Conservation (phyloP, 1,140 invertebrate genomes). For the Anthonomus grandis region DNA sequence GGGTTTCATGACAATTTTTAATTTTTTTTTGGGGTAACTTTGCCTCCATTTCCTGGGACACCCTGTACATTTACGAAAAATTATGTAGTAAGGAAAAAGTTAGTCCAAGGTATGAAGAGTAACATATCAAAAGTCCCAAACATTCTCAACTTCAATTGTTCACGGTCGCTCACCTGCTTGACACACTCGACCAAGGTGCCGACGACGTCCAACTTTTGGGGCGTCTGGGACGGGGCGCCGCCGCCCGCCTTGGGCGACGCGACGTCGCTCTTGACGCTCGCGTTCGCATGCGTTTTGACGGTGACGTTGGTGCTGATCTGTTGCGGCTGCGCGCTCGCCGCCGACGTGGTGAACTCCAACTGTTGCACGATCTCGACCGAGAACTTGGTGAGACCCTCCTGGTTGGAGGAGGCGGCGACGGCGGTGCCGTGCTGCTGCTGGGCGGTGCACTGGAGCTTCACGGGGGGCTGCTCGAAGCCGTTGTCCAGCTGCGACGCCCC, state of each 20-base stretch:
- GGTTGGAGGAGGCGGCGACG: too few relatives aligned
- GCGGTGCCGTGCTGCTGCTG: constrained; percentile 49
- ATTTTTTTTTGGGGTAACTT: too few relatives aligned
- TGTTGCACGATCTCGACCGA: constrained; percentile 85
- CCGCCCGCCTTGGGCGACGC: constrained; percentile 55
- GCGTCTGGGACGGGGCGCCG: constrained; percentile 40
- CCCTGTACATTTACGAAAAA: too few relatives aligned
- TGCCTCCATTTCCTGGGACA: too few relatives aligned
- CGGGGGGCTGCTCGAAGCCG: constrained; percentile 67
- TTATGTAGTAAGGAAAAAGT: too few relatives aligned
- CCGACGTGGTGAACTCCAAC: constrained; percentile 79
- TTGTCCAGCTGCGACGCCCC: too few relatives aligned
- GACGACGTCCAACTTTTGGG: constrained; percentile 49
- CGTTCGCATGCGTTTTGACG: constrained; percentile 81
- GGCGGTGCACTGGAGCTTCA: constrained; percentile 72
- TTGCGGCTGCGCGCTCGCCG: constrained; percentile 77
- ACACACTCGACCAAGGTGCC: constrained; percentile 75
- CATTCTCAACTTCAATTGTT: not conserved
- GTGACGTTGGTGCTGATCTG: constrained; percentile 91
- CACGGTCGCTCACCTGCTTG: constrained; percentile 57
- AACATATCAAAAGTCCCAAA: too few relatives aligned
- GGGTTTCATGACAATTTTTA: too few relatives aligned
- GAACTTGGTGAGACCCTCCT: constrained; percentile 50
- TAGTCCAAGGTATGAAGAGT: too few relatives aligned
- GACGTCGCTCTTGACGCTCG: constrained; percentile 74